A percentile compares a stretch with the other conserved stretches of the same genome.
Conservation (phyloP, 1,140 invertebrate species). For the Pissodes strobi region DNA sequence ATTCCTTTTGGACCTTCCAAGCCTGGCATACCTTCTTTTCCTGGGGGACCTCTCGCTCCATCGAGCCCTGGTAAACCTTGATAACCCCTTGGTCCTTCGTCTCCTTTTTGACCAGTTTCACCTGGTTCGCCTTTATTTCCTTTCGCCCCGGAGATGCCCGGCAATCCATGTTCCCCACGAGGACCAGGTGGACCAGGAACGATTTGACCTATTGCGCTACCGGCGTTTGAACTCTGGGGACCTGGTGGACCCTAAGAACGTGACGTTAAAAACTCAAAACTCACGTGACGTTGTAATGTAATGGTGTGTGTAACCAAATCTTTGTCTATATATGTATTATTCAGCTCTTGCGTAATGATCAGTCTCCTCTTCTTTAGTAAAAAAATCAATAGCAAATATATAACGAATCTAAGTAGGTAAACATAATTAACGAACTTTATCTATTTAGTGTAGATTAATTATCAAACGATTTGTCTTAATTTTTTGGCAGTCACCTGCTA, state of each 20-base stretch:
- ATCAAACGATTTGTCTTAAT: too few species aligned
- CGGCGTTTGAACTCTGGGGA: conserved; percentile 51
- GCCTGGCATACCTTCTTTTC: conserved; percentile 49
- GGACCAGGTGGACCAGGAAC: conserved; percentile 49
- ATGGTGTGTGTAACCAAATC: too few species aligned
- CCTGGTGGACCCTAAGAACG: conserved; percentile 46
- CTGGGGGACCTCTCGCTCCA: conserved; percentile 39
- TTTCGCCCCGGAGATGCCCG: conserved; percentile 55
- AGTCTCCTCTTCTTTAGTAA: too few species aligned
- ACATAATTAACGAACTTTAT: too few species aligned
- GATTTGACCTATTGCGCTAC: conserved; percentile 34
- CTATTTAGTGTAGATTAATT: too few species aligned
- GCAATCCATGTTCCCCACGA: conserved; percentile 54
- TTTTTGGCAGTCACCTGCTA: too few species aligned
- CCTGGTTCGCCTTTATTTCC: conserved; percentile 57
- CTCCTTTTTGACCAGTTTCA: conserved; percentile 50
- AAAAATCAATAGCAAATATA: too few species aligned
- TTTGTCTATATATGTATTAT: too few species aligned
- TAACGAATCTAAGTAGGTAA: too few species aligned
- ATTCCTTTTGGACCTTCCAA: conserved; percentile 50
- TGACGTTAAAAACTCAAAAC: not conserved
- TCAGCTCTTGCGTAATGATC: too few species aligned
- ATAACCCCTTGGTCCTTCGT: conserved; percentile 54
- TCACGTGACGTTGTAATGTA: not conserved
- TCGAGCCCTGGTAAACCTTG: conserved; percentile 49